Base-by-base conservation (phyloP, 2,797 vertebrate genomes). In the Eptatretus atami region DNA sequence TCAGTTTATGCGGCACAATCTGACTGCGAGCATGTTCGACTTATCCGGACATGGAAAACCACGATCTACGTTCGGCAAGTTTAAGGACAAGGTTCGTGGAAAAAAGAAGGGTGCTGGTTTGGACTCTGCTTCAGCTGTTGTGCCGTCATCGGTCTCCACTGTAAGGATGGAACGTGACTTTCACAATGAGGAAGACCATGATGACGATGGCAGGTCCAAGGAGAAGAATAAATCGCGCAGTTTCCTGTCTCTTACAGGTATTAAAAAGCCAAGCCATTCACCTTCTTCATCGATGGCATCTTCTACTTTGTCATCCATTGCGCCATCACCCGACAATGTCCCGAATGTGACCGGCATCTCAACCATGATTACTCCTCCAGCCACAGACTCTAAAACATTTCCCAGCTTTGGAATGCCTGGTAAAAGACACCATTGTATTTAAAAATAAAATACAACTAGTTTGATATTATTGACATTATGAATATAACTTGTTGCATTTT, bases 11-110 rank as follows among this genome's bases (percentile, higher is more conserved):
- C 75, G 84, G 6, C 81, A 86, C 80, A 92, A 75, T 75, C 71
- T 98, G 66, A 88, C 88, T 0, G 92, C 92, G 75, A 96, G 92
- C 76, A 94, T 98, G 92, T 94, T 92, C 0, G 86, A 96, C 77
- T 79, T 98, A 3, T 88, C 86, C 19, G 69, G 81, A 69, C 92
- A 90, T 72, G 90, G 95, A 71, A 94, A 92, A 70, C 71, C 79
- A 0, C 74, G 76, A 57, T 93, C 86, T 1, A 80, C 90, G 65
- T 86, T 98, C 12, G 76, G 78, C 63, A 87, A 82, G 72, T 77
- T 96, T 65, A 84, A 83, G 68, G 87, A 96, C 73, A 90, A 86
- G 67, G 77, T 98, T 70, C 82, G 73, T 31, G 84, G 82, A 15
- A 83, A 81, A 76, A 84, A 80, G 72, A 79, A 77, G 12, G 44